Evolutionary conservation across 2,888 invertebrate genomes (phyloP).

Genomic region (Cryptocephalus primarius): DNA sequence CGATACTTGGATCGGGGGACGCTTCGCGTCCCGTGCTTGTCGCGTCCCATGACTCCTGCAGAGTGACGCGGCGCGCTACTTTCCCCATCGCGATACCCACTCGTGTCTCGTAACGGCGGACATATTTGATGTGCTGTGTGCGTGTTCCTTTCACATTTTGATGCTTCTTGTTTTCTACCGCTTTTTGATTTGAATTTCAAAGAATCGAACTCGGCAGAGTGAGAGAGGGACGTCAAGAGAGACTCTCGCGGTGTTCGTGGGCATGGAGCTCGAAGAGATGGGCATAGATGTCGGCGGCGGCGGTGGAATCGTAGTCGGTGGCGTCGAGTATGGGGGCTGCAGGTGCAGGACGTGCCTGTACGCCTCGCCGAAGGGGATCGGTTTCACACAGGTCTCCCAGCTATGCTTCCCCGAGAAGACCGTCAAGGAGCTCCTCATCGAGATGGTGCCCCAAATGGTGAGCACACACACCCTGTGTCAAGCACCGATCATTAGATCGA

Average conservation of each 20-base stretch:
- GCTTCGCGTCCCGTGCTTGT: too few species aligned
- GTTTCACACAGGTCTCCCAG: constrained; percentile 1
- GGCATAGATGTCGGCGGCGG: background rate
- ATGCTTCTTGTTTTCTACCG: background rate
- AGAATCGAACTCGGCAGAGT: background rate
- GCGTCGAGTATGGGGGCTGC: background rate
- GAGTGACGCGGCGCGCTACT: too few species aligned
- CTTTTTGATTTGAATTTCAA: background rate
- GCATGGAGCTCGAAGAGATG: background rate
- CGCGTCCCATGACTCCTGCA: too few species aligned
- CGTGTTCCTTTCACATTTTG: background rate
- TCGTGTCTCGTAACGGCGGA: background rate
- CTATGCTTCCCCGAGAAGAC: constrained; percentile 5
- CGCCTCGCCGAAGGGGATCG: background rate
- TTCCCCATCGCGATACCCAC: too few species aligned
- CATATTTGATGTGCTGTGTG: background rate
- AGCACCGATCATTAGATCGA: too few species aligned
- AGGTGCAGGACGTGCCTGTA: constrained; percentile 2
- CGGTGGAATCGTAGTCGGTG: too few species aligned
- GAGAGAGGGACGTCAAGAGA: background rate
- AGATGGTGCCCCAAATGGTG: constrained; percentile 10
- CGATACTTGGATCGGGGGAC: too few species aligned
- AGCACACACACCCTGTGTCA: background rate
- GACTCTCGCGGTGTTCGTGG: background rate
- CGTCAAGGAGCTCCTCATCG: constrained; percentile 8